A percentile compares a stretch with the other conserved stretches of the same genome.
These are phyloP conservation scores for Siniperca undulata DNA, from an alignment of 2,797 vertebrate genomes.

Conservation along the genomic window DNA sequence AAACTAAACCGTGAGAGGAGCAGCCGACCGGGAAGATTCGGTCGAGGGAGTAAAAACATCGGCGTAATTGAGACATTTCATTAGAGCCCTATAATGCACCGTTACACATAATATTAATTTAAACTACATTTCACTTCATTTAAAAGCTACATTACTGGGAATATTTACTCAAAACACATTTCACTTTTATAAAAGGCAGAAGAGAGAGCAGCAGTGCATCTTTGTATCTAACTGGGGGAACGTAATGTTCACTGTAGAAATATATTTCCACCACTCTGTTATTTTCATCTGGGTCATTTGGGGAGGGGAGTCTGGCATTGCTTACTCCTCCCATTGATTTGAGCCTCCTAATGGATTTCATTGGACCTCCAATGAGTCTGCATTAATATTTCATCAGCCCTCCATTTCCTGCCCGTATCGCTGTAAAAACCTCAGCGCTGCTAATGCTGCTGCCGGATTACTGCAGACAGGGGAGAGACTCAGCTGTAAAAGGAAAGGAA, in stretches of 20 bases:
- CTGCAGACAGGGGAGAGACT: constrained; percentile 31
- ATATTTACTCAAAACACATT: background rate
- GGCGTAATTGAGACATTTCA: background rate
- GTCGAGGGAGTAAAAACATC: background rate
- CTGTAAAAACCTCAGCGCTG: constrained; percentile 48
- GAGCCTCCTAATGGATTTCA: constrained; percentile 71
- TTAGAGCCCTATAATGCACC: background rate
- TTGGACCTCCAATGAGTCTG: constrained; percentile 67
- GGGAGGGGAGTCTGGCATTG: background rate
- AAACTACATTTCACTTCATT: background rate
- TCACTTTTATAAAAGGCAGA: background rate
- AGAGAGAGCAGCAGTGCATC: background rate
- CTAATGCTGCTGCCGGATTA: constrained; percentile 45
- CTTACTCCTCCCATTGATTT: constrained; percentile 67
- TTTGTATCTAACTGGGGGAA: too few species aligned
- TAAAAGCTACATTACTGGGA: background rate
- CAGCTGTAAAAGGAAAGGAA: background rate
- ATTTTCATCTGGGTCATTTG: constrained; percentile 11
- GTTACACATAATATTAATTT: background rate
- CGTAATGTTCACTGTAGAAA: background rate
- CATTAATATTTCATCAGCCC: constrained; percentile 80
- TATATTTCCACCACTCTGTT: background rate
- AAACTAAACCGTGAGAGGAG: background rate
- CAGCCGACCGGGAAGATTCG: background rate
- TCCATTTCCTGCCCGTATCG: constrained; percentile 68